A percentile compares a stretch with the other conserved stretches of the same genome.
phyloP scores from a whole-genome alignment of 2,113 vertebrate species.

The Sula dactylatra region DNA sequence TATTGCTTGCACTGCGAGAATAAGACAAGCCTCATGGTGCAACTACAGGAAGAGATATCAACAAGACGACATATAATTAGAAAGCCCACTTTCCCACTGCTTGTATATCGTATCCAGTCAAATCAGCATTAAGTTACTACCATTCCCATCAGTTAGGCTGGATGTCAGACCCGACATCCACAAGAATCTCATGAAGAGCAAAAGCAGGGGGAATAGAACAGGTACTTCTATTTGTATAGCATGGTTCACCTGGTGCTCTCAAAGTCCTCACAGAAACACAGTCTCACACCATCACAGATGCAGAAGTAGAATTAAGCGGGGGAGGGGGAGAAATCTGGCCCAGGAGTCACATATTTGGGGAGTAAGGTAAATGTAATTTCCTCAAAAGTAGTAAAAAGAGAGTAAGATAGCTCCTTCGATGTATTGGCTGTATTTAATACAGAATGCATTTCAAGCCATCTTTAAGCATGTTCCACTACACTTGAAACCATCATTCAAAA shows the following conservation, averaged over 20 bases:
- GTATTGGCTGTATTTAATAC: background rate
- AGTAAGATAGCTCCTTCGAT: background rate
- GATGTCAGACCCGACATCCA: background rate
- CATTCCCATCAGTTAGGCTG: background rate
- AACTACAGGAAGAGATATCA: background rate
- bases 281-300: background rate
- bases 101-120: background rate
- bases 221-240: background rate
- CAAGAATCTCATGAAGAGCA: background rate
- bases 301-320: background rate
- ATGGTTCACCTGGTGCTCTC: background rate
- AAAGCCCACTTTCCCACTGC: background rate
- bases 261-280: background rate
- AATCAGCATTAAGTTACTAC: background rate
- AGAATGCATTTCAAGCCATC: background rate
- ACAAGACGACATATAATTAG: background rate
- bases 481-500: background rate
- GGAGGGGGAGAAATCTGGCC: background rate
- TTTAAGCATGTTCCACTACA: background rate
- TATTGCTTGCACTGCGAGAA: conserved; percentile 56
- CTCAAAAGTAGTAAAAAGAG: background rate
- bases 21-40: conserved; percentile 18
- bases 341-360: background rate
- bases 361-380: background rate
- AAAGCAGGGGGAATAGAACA: background rate